Base-by-base conservation (phyloP, 2,888 invertebrate species). In the Diarsia dahlii region DNA sequence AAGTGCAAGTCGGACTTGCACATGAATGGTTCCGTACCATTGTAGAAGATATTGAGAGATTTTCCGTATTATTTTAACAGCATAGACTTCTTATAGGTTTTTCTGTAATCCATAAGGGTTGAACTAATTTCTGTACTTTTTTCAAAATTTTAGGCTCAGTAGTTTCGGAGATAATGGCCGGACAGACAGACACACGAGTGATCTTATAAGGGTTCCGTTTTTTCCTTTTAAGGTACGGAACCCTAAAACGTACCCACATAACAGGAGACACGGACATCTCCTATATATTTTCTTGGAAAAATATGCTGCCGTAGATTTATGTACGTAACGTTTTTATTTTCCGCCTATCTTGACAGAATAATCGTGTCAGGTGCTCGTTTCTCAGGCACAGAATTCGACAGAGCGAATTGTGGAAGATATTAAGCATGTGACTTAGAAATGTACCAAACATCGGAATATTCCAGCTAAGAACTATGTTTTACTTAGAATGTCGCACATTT, bases 281-380 rank as follows among this genome's bases (percentile, higher is more conserved):
- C 1, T 20, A 48, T 63, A 46, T 54, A 34, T 74, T 39, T 50
- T 34, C 13, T 15, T 0, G 23, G 4, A 34, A n/a, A 28, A 45
- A 3, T 56, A 56, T 48, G 39, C 13, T 50, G 28, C 4, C 50
- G 52, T 68, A 46, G 46, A 54, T 68, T 23, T 66, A 52, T 23
- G 34, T 69, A 28, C 9, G 3, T 54, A 69, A 39, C 23, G 48
- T 77, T 62, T 76, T 77, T 69, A 69, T 48, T 77, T 77, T 62
- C 13, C 39, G 46, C 23, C 15, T 48, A n/a, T 48, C 46, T 77
- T 62, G 62, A 54, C 54, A n/a, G 28, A 70, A 70, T 70, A 48
- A 62, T 75, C 39, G 54, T 48, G 52, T 2, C 70, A 69, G 69
- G 52, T 74, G 74, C 39, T 62, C 28, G 77, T 62, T 76, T 76